Percentiles rank a stretch among this genome's conserved stretches.
Evolutionary conservation across 2,888 invertebrate genomes (phyloP).

Genomic region (Lydus trimaculatus): DNA sequence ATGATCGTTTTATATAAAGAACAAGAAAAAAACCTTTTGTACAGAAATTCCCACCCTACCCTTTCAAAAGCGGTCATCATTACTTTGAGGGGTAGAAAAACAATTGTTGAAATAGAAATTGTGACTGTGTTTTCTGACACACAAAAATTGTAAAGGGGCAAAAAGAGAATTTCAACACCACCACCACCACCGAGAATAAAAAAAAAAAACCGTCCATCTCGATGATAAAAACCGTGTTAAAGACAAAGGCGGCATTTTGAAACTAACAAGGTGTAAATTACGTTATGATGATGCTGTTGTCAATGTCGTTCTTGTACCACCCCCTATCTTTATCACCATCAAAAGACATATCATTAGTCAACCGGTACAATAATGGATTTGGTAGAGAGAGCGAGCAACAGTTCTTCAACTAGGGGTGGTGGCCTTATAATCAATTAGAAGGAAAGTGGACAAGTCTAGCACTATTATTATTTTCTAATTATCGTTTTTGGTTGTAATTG

Average conservation of each 20-base stretch:
- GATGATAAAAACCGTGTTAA: conserved; percentile 5
- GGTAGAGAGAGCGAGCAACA: conserved; percentile 24
- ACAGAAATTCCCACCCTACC: not conserved
- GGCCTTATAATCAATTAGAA: conserved; percentile 38
- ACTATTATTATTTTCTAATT: conserved; percentile 32
- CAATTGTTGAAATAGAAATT: not conserved
- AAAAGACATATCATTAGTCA: conserved; percentile 37
- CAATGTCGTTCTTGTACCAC: conserved; percentile 11
- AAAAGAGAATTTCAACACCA: not conserved
- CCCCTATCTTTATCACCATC: not conserved
- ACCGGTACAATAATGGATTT: conserved; percentile 30
- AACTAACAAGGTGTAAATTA: conserved; percentile 29
- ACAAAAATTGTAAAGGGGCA: not conserved
- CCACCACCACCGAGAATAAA: conserved; percentile 4
- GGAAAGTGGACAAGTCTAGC: too few species aligned
- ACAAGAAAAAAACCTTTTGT: not conserved
- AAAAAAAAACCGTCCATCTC: not conserved
- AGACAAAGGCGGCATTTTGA: conserved; percentile 3
- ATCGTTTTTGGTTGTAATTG: too few species aligned
- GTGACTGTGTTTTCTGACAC: not conserved
- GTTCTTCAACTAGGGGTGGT: conserved; percentile 18
- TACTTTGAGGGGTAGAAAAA: not conserved
- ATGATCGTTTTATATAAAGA: not conserved
- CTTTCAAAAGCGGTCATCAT: not conserved
- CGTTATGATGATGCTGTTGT: conserved; percentile 23